Conservation (phyloP, 2,113 vertebrate species). For the Argyrosomus japonicus region DNA sequence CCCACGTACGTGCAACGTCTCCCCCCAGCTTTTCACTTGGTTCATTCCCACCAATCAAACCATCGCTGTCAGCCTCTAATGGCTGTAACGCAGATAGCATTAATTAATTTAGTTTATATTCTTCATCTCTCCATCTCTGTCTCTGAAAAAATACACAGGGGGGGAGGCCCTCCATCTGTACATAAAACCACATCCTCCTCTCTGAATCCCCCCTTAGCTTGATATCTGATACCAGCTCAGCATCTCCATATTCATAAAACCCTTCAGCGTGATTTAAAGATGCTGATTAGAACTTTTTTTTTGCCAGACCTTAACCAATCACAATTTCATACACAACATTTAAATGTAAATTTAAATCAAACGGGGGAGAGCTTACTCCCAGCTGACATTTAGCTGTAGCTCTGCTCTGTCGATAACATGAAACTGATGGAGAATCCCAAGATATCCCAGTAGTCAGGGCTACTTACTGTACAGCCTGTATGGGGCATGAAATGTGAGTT, state of each 20-base stretch:
- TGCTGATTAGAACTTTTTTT: slow-evolving; percentile 51
- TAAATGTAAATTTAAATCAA: slow-evolving; percentile 54
- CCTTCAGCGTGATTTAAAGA: slow-evolving; percentile 56
- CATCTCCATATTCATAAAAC: slow-evolving; percentile 64
- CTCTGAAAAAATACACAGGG: background rate
- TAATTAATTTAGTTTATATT: background rate
- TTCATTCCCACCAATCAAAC: slow-evolving; percentile 1
- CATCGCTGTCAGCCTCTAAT: background rate
- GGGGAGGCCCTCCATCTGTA: background rate
- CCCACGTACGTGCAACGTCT: background rate
- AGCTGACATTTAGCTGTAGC: slow-evolving; percentile 43
- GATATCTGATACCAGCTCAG: slow-evolving; percentile 31
- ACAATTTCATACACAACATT: slow-evolving; percentile 30
- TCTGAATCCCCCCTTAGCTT: slow-evolving; percentile 29
- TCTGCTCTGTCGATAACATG: slow-evolving; percentile 30
- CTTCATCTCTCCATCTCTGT: background rate
- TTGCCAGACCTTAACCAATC: slow-evolving; percentile 48
- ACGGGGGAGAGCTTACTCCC: slow-evolving; percentile 12
- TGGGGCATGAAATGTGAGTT: slow-evolving; percentile 34
- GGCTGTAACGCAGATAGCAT: background rate
- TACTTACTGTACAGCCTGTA: slow-evolving; percentile 37
- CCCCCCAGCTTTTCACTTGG: background rate
- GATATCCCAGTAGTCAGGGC: background rate
- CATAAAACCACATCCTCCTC: slow-evolving; percentile 30
- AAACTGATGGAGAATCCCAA: slow-evolving; percentile 31